Evolutionary conservation across 2,888 invertebrate species (phyloP).

Genomic region (Harmothoe impar): DNA sequence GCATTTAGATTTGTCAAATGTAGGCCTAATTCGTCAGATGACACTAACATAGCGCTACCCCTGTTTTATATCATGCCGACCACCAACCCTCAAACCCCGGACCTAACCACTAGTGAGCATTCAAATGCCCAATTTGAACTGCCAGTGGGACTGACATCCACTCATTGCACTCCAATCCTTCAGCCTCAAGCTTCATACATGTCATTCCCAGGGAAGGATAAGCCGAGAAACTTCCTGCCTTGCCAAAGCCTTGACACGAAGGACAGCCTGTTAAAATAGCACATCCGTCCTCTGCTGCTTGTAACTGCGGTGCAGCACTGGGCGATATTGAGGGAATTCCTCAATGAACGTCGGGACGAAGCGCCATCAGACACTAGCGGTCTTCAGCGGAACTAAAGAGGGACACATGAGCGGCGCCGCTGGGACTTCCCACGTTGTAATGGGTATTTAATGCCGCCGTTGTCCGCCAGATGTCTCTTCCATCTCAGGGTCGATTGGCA

Average conservation of each 20-base stretch:
- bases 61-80: no score
- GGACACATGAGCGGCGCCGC: neutral
- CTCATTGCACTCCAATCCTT: no score
- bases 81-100: no score
- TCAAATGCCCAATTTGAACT: no score
- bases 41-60: no score
- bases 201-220: neutral
- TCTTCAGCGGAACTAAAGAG: neutral
- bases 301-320: neutral
- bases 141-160: no score
- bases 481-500: neutral
- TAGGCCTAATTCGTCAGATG: no score
- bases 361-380: neutral
- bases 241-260: neutral
- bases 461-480: conserved; percentile 16
- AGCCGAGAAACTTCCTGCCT: neutral
- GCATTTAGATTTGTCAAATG: no score
- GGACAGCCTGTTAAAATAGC: neutral
- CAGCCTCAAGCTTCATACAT: no score
- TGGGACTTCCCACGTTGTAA: conserved; percentile 17
- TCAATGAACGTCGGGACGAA: neutral
- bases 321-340: neutral
- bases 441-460: conserved; percentile 8
- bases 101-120: no score
- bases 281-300: neutral